These are phyloP conservation scores for Phylloscopus trochiloides DNA, from an alignment of 2,113 vertebrate species.

Conservation along the genomic window DNA sequence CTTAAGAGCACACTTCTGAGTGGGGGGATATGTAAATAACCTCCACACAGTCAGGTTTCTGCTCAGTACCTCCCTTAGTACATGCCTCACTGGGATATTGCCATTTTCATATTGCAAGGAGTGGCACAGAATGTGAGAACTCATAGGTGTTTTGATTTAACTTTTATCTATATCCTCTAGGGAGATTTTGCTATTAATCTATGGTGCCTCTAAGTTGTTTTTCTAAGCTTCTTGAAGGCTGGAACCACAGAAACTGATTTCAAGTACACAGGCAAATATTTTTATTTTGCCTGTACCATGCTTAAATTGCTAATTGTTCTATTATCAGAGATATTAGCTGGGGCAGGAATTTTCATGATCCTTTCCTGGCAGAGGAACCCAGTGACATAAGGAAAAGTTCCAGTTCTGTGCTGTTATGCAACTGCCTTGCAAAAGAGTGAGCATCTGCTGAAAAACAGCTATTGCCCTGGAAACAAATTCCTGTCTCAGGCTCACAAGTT, in stretches of 20 bases:
- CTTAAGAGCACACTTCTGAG: not conserved
- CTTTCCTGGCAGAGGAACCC: not conserved
- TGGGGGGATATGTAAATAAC: not conserved
- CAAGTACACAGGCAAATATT: not conserved
- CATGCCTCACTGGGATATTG: not conserved
- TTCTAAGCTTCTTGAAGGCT: not conserved
- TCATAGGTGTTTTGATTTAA: not conserved
- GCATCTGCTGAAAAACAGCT: not conserved
- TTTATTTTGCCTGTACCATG: not conserved
- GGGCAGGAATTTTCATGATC: not conserved
- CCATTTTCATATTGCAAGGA: not conserved
- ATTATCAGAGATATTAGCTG: not conserved
- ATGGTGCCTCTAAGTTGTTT: not conserved
- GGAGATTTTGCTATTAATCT: not conserved
- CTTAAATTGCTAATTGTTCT: not conserved
- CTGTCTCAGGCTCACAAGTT: not conserved
- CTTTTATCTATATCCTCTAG: not conserved
- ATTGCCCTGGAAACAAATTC: conserved; percentile 3
- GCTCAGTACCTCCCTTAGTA: not conserved
- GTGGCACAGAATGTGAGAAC: not conserved
- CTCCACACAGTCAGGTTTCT: not conserved
- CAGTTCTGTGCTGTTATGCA: not conserved
- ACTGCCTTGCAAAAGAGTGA: not conserved
- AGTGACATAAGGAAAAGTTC: not conserved
- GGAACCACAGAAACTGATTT: not conserved